Evolutionary conservation across 2,113 vertebrate genomes (phyloP).

Genomic region (Dasyurus viverrinus): DNA sequence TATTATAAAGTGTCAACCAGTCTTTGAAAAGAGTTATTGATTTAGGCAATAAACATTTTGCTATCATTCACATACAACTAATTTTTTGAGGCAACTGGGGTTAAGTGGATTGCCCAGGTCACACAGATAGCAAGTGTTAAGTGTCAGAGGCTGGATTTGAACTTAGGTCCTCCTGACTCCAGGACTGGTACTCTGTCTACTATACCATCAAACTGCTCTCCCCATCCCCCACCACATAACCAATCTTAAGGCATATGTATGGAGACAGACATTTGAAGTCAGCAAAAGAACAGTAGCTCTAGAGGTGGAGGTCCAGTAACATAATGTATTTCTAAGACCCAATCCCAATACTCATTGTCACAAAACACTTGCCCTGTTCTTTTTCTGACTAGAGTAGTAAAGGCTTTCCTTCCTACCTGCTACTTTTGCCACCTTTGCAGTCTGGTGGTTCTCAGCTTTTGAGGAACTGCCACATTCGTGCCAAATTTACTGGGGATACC

Average conservation of each 20-base stretch:
- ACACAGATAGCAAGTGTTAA: no score
- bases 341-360: not conserved
- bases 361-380: not conserved
- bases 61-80: not conserved
- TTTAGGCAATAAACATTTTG: conserved; percentile 14
- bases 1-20: not conserved
- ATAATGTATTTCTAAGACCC: no score
- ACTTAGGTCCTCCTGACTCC: no score
- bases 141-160: no score
- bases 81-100: not conserved
- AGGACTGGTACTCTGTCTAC: no score
- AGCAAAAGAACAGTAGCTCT: no score
- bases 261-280: no score
- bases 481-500: not conserved
- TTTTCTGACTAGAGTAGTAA: not conserved
- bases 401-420: not conserved
- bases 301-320: no score
- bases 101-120: no score
- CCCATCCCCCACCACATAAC: not conserved
- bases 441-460: not conserved
- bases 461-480: not conserved
- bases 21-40: not conserved
- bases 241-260: not conserved
- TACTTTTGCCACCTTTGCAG: not conserved
- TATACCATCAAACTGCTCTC: no score